Conservation (phyloP, 2,888 invertebrate genomes). For the Lottia gigantea region DNA sequence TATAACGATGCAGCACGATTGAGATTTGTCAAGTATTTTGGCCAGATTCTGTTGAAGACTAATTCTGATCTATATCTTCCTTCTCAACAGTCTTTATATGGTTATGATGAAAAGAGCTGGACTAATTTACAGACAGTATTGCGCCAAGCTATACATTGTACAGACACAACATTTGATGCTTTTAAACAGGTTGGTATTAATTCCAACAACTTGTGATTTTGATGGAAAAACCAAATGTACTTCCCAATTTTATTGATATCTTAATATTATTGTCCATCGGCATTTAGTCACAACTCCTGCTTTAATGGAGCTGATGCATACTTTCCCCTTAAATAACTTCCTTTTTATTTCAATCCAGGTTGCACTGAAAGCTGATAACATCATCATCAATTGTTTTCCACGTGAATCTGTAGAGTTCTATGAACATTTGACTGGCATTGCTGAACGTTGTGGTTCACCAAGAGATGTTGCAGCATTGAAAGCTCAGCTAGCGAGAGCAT, state of each 20-base stretch:
- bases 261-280: too few species aligned
- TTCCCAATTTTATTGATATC: too few species aligned
- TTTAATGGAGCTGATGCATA: too few species aligned
- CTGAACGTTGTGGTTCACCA: too few species aligned
- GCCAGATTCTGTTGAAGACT: slow-evolving; percentile 21
- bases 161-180: slow-evolving; percentile 24
- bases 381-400: slow-evolving; percentile 23
- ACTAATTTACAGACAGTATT: slow-evolving; percentile 25
- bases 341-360: slow-evolving; percentile 15
- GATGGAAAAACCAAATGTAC: too few species aligned
- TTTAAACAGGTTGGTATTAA: slow-evolving; percentile 25
- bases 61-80: slow-evolving; percentile 24
- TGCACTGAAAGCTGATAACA: slow-evolving; percentile 20
- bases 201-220: too few species aligned
- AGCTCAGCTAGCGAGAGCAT: too few species aligned
- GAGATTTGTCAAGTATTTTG: slow-evolving; percentile 31
- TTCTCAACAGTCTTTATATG: slow-evolving; percentile 23
- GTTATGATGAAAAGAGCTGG: slow-evolving; percentile 27
- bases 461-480: too few species aligned
- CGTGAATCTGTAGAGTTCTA: too few species aligned
- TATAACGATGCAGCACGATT: slow-evolving; percentile 24
- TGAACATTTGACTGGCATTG: too few species aligned
- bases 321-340: too few species aligned
- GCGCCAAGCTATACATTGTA: slow-evolving; percentile 32
- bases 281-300: too few species aligned